Percentiles rank a stretch among this genome's conserved stretches.
Conservation (phyloP, 2,888 invertebrate genomes). For the Leucoma salicis region DNA sequence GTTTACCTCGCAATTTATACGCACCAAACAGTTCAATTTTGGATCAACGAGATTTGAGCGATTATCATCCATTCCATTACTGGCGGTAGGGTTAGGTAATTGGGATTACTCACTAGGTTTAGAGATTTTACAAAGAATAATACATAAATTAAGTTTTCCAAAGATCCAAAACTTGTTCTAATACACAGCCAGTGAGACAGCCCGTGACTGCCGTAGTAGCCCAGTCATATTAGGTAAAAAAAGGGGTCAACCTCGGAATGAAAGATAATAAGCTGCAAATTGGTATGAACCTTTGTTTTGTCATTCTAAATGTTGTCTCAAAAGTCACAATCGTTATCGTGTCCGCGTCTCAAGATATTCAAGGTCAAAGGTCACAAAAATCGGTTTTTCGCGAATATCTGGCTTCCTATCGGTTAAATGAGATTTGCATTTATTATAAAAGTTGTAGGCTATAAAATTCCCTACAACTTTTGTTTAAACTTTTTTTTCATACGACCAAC, state of each 20-base stretch:
- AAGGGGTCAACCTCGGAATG: not conserved
- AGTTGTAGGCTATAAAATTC: slow-evolving; percentile 1
- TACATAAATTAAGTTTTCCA: too few relatives aligned
- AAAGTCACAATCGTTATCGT: slow-evolving; percentile 1
- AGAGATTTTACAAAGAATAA: too few relatives aligned
- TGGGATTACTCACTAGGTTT: too few relatives aligned
- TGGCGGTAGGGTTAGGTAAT: too few relatives aligned
- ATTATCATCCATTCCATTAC: too few relatives aligned
- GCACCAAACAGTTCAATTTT: too few relatives aligned
- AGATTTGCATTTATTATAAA: slow-evolving; percentile 7
- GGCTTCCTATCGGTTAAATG: slow-evolving; percentile 16
- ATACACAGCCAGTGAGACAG: too few relatives aligned
- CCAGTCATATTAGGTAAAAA: slow-evolving; percentile 1
- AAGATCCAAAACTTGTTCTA: too few relatives aligned
- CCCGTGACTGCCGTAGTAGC: too few relatives aligned
- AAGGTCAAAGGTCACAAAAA: not conserved
- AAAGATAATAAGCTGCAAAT: slow-evolving; percentile 1
- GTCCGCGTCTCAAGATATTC: not conserved
- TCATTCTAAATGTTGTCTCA: slow-evolving; percentile 1
- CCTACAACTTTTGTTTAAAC: slow-evolving; percentile 1
- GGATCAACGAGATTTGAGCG: too few relatives aligned
- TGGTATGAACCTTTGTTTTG: slow-evolving; percentile 1
- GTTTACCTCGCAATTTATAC: too few relatives aligned
- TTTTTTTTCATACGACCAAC: slow-evolving; percentile 1
- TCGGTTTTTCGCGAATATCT: slow-evolving; percentile 2